A percentile compares a stretch with the other conserved stretches of the same genome.
These are phyloP conservation scores for Ispidina lecontei DNA, from an alignment of 2,797 vertebrate genomes.

Conservation along the genomic window DNA sequence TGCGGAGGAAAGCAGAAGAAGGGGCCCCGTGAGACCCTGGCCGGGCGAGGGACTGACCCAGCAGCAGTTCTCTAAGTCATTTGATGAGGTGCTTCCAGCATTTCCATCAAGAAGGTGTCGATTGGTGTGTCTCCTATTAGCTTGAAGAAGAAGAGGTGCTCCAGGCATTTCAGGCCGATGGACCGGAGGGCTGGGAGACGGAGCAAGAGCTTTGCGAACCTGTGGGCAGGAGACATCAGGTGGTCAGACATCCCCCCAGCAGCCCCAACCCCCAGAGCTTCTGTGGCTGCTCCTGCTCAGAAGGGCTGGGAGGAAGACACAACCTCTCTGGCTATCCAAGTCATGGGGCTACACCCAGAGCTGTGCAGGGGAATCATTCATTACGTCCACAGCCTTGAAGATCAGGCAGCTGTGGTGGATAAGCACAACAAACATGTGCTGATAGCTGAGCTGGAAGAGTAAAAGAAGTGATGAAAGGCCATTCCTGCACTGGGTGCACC, in stretches of 20 bases:
- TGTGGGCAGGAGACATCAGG: slow-evolving; percentile 21
- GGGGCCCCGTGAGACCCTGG: background rate
- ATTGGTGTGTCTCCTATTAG: slow-evolving; percentile 99
- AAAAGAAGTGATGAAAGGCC: background rate
- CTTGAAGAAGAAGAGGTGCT: slow-evolving; percentile 99
- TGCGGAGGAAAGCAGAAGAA: slow-evolving; percentile 27
- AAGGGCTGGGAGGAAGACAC: background rate
- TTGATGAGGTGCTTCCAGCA: slow-evolving; percentile 98
- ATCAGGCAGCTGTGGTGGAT: background rate
- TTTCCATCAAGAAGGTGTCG: slow-evolving; percentile 99
- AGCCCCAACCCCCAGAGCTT: background rate
- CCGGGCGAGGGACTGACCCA: slow-evolving; percentile 26
- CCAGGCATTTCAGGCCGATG: slow-evolving; percentile 97
- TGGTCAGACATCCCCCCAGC: background rate
- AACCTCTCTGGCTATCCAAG: background rate
- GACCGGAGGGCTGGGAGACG: slow-evolving; percentile 95
- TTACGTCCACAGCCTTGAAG: background rate
- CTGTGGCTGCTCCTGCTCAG: background rate
- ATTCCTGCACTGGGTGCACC: too few species aligned
- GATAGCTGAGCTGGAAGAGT: background rate
- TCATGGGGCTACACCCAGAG: background rate
- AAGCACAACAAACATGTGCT: background rate
- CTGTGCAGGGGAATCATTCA: background rate
- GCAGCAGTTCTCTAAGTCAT: slow-evolving; percentile 86
- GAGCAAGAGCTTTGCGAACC: slow-evolving; percentile 96